Evolutionary conservation across 2,888 invertebrate genomes (phyloP).

Genomic region (Amblyteles armatorius): DNA sequence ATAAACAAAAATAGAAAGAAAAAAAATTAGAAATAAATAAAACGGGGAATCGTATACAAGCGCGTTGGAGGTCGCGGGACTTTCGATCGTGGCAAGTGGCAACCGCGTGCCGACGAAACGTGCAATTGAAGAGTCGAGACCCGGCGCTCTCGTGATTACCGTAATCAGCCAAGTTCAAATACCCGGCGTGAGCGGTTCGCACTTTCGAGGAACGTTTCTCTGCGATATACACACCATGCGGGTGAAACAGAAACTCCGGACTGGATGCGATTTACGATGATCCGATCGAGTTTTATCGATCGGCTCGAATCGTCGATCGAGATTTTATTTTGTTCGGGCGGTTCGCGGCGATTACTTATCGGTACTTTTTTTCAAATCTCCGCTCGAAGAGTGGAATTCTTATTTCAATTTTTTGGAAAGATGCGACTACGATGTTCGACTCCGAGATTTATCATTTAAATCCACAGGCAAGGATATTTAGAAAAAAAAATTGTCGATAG

Average conservation of each 20-base stretch:
- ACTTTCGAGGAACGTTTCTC: slow-evolving; percentile 73
- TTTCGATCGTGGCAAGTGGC: slow-evolving; percentile 76
- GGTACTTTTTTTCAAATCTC: background rate
- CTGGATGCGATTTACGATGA: slow-evolving; percentile 28
- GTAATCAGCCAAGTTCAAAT: slow-evolving; percentile 82
- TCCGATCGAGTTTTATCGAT: slow-evolving; percentile 25
- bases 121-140: slow-evolving; percentile 79
- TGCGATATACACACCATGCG: background rate
- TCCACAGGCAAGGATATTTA: background rate
- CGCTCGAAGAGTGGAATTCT: background rate
- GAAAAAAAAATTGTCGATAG: background rate
- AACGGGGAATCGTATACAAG: slow-evolving; percentile 23
- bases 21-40: slow-evolving; percentile 38
- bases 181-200: slow-evolving; percentile 80
- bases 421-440: too few species aligned
- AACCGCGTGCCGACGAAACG: slow-evolving; percentile 76
- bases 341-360: background rate
- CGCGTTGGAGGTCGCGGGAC: slow-evolving; percentile 70
- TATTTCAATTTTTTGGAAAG: background rate
- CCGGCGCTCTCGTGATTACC: slow-evolving; percentile 76
- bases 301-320: slow-evolving; percentile 18
- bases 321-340: background rate
- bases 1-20: background rate
- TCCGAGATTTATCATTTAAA: background rate
- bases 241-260: background rate